phyloP scores from a whole-genome alignment of 2,888 invertebrate species.

The Andrena trimmerana region DNA sequence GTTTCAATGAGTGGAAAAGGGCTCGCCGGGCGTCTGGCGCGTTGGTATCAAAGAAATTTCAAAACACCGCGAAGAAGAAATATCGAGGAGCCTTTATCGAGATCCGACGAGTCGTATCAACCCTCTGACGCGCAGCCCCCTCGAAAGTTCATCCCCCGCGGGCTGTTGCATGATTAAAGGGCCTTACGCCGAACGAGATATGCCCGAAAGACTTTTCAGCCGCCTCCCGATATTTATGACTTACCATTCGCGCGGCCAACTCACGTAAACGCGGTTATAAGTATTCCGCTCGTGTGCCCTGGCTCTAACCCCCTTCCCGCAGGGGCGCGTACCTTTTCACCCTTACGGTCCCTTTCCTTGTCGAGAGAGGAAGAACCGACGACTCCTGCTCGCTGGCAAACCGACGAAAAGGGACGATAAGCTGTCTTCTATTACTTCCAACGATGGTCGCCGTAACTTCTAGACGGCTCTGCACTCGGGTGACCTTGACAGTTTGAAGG shows the following conservation, averaged over 20 bases:
- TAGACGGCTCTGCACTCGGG: too few relatives aligned
- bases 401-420: slow-evolving; percentile 47
- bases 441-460: slow-evolving; percentile 57
- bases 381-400: slow-evolving; percentile 33
- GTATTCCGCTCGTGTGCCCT: slow-evolving; percentile 60
- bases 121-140: slow-evolving; percentile 39
- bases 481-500: neutral
- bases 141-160: slow-evolving; percentile 54
- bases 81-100: slow-evolving; percentile 14
- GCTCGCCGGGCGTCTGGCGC: neutral
- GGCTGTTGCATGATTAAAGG: slow-evolving; percentile 59
- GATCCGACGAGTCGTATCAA: slow-evolving; percentile 29
- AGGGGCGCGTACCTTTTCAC: slow-evolving; percentile 10
- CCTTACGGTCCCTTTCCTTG: neutral
- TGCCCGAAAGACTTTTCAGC: slow-evolving; percentile 47
- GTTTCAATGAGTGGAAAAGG: neutral
- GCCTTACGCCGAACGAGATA: slow-evolving; percentile 44
- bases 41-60: slow-evolving; percentile 12
- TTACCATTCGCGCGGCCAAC: slow-evolving; percentile 47
- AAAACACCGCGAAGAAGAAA: slow-evolving; percentile 24
- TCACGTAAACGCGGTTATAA: slow-evolving; percentile 64
- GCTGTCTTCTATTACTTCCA: slow-evolving; percentile 70
- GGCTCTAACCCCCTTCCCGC: neutral
- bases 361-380: slow-evolving; percentile 37
- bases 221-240: slow-evolving; percentile 54